A percentile compares a stretch with the other conserved stretches of the same genome.
Evolutionary conservation across 2,888 invertebrate species (phyloP).

Genomic region (Drosophila lutescens): DNA sequence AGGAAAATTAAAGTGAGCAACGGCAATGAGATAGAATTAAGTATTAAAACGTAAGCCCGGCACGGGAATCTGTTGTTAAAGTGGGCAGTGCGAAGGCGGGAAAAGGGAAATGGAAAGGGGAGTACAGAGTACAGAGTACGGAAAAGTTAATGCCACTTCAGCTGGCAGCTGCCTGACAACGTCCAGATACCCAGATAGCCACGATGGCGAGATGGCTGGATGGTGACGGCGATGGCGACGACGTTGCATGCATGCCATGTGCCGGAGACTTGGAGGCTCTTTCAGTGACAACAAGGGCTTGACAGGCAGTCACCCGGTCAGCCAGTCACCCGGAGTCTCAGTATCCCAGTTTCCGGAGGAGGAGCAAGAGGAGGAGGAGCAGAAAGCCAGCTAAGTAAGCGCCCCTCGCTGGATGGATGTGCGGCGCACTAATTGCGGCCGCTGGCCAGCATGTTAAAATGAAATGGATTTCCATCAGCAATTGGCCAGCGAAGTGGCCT

Average conservation of each 20-base stretch:
- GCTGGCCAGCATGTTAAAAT: conserved; percentile 81
- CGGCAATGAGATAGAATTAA: conserved; percentile 30
- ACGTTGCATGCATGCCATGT: conserved; percentile 56
- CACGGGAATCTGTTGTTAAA: conserved; percentile 30
- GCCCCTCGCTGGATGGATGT: conserved; percentile 50
- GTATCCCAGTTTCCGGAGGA: background rate
- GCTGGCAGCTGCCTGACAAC: conserved; percentile 80
- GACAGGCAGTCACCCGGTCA: conserved; percentile 49
- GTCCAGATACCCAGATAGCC: conserved; percentile 56
- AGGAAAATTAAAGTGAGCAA: conserved; percentile 45
- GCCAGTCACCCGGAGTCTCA: conserved; percentile 15
- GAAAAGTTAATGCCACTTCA: conserved; percentile 80
- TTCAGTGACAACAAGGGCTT: conserved; percentile 44
- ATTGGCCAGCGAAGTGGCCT: conserved; percentile 61
- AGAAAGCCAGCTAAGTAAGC: conserved; percentile 52
- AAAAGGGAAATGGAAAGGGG: background rate
- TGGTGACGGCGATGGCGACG: conserved; percentile 38
- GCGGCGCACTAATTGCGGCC: conserved; percentile 80
- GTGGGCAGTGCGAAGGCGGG: background rate
- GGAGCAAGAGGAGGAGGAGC: background rate
- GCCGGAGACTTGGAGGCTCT: conserved; percentile 41
- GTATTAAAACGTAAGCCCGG: conserved; percentile 34
- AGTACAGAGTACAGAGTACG: background rate
- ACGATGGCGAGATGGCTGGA: conserved; percentile 10
- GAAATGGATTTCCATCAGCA: conserved; percentile 82